Conservation (phyloP, 2,888 invertebrate species). For the Tinea semifulvella region DNA sequence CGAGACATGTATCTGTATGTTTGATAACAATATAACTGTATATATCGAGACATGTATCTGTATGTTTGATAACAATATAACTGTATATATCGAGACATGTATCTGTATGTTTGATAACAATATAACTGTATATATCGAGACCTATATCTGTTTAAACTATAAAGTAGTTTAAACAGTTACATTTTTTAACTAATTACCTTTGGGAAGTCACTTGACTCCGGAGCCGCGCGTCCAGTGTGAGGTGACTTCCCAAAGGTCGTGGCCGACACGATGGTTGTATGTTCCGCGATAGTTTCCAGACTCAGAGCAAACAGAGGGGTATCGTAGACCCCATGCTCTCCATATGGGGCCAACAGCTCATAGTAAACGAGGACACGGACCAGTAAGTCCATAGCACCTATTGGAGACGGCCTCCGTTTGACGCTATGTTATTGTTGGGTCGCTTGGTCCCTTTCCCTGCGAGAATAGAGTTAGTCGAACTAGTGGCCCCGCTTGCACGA, state of each 20-base stretch:
- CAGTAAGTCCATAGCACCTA: conserved; percentile 85
- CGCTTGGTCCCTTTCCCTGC: not conserved
- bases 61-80: too few species aligned
- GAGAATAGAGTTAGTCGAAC: too few species aligned
- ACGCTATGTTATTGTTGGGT: conserved; percentile 5
- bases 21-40: too few species aligned
- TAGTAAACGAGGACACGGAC: conserved; percentile 96
- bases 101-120: too few species aligned
- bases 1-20: too few species aligned
- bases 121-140: not conserved
- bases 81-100: too few species aligned
- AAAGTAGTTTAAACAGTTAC: not conserved
- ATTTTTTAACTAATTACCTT: not conserved
- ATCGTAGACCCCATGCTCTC: conserved; percentile 98
- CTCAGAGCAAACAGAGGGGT: conserved; percentile 92
- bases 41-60: too few species aligned
- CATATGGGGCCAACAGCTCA: conserved; percentile 98
- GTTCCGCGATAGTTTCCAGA: conserved; percentile 77
- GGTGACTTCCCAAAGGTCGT: too few species aligned
- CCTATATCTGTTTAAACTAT: not conserved
- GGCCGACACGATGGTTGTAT: not conserved
- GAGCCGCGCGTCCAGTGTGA: not conserved
- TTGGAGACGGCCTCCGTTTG: not conserved
- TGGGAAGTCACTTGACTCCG: not conserved
- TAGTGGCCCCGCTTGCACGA: conserved; percentile 1